A percentile compares a stretch with the other conserved stretches of the same genome.
These are phyloP conservation scores for Sebastes iracundus DNA, from an alignment of 2,797 vertebrate genomes.

Conservation along the genomic window DNA sequence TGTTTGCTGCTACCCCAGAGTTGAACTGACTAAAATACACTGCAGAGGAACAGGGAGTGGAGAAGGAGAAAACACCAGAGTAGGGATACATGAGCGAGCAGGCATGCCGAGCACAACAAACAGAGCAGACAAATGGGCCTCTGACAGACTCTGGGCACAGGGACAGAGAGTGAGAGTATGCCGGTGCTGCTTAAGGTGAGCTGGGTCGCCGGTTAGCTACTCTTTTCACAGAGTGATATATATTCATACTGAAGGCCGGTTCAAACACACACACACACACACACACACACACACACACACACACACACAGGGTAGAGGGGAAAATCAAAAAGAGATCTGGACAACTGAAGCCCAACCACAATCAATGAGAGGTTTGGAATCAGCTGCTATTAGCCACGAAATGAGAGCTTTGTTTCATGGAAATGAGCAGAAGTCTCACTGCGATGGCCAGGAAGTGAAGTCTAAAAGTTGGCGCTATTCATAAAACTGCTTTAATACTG, in stretches of 20 bases:
- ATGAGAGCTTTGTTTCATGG: constrained; percentile 17
- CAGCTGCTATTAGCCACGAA: not conserved
- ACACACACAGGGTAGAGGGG: not conserved
- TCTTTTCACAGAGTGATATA: constrained; percentile 54
- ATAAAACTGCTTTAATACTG: not conserved
- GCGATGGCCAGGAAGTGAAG: constrained; percentile 4
- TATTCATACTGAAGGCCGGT: constrained; percentile 35
- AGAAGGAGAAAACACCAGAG: constrained; percentile 32
- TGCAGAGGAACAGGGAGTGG: constrained; percentile 27
- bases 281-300: not conserved
- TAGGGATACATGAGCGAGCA: constrained; percentile 32
- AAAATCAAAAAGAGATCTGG: constrained; percentile 22
- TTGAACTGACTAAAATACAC: constrained; percentile 44
- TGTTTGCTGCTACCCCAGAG: constrained; percentile 57
- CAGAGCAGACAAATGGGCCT: constrained; percentile 68
- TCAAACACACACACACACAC: constrained; percentile 33
- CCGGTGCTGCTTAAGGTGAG: constrained; percentile 61
- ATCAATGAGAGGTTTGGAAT: constrained; percentile 40
- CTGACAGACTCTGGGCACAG: constrained; percentile 65
- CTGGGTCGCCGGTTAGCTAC: constrained; percentile 43
- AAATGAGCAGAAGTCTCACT: constrained; percentile 23
- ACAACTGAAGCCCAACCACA: constrained; percentile 29
- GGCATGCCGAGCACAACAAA: constrained; percentile 66
- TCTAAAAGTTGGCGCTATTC: not conserved
- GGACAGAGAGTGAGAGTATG: constrained; percentile 60